Percentiles rank a stretch among this genome's conserved stretches.
Evolutionary conservation across 2,888 invertebrate species (phyloP).

Genomic region (Nymphalis polychloros): DNA sequence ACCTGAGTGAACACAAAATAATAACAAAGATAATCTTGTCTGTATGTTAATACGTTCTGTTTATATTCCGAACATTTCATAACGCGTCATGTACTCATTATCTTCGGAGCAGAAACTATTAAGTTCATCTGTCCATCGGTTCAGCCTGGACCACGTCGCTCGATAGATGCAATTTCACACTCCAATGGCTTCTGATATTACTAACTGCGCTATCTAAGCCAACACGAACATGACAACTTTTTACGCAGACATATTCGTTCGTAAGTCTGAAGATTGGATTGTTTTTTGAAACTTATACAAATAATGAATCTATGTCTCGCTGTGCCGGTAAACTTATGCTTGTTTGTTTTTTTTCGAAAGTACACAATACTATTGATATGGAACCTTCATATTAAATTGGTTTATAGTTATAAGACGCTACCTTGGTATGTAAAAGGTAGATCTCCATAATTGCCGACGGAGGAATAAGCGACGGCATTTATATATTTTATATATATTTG

Average conservation of each 20-base stretch:
- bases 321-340: background rate
- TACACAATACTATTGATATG: no score
- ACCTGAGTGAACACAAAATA: constrained; percentile 4
- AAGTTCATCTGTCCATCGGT: constrained; percentile 44
- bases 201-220: constrained; percentile 52
- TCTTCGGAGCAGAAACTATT: constrained; percentile 43
- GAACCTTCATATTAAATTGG: no score
- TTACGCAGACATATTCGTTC: constrained; percentile 30
- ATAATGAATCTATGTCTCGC: background rate
- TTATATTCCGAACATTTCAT: constrained; percentile 13
- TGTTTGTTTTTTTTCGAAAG: background rate
- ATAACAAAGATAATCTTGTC: background rate
- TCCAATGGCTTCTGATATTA: constrained; percentile 61
- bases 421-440: no score
- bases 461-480: no score
- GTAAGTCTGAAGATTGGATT: background rate
- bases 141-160: constrained; percentile 42
- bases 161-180: constrained; percentile 68
- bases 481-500: no score
- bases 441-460: no score
- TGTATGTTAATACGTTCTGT: background rate
- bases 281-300: background rate
- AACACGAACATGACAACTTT: constrained; percentile 49
- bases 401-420: no score
- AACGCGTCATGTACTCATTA: constrained; percentile 36